Evolutionary conservation across 1,140 invertebrate genomes (phyloP).

Genomic region (Arctopsyche grandis): DNA sequence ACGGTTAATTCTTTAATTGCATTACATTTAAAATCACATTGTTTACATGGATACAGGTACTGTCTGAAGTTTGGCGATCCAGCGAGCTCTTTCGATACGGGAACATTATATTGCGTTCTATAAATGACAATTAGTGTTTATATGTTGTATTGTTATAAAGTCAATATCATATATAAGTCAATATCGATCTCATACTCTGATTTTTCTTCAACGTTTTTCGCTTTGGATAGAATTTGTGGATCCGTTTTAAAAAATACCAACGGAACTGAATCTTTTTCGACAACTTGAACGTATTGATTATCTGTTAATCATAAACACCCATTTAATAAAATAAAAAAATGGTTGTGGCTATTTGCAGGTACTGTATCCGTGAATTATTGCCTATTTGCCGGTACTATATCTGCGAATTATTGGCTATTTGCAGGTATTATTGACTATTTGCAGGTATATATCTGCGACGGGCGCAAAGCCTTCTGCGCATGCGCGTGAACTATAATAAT

Average conservation of each 20-base stretch:
- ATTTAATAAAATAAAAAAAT: not conserved
- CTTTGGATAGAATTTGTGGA: not conserved
- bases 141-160: no score
- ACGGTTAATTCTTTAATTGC: constrained; percentile 62
- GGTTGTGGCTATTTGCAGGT: no score
- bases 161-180: not conserved
- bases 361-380: no score
- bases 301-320: constrained; percentile 71
- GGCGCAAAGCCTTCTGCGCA: no score
- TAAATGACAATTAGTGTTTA: no score
- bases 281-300: constrained; percentile 79
- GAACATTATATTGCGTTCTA: constrained; percentile 56
- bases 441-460: no score
- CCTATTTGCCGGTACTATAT: no score
- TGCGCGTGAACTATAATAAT: no score
- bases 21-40: constrained; percentile 63
- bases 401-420: no score
- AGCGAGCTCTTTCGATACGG: constrained; percentile 59
- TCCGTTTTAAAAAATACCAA: constrained; percentile 46
- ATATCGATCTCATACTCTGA: not conserved
- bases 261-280: constrained; percentile 64
- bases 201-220: not conserved
- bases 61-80: constrained; percentile 62
- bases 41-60: constrained; percentile 63
- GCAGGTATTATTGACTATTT: no score